Conservation (phyloP, 2,888 invertebrate genomes). For the Rambutsinella grinnellia region DNA sequence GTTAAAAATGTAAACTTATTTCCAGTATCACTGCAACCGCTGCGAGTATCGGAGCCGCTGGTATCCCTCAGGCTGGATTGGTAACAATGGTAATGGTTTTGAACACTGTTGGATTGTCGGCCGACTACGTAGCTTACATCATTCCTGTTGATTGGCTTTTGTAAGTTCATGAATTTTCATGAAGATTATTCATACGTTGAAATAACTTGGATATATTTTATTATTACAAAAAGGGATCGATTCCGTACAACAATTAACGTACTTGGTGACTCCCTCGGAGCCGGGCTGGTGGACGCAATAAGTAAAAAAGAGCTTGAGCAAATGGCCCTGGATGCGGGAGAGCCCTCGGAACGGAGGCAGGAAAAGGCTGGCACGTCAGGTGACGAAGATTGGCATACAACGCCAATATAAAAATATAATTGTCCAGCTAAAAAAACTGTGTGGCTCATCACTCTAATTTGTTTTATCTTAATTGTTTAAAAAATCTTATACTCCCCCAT, state of each 20-base stretch:
- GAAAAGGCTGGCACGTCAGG: slow-evolving; percentile 61
- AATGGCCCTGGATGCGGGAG: slow-evolving; percentile 66
- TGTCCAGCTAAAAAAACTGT: slow-evolving; percentile 2
- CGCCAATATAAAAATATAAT: slow-evolving; percentile 65
- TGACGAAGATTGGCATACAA: slow-evolving; percentile 66
- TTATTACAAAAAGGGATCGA: slow-evolving; percentile 62
- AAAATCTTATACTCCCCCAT: no score
- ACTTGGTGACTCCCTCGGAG: slow-evolving; percentile 94
- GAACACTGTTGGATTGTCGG: slow-evolving; percentile 90
- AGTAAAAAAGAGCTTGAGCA: slow-evolving; percentile 80
- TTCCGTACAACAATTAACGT: slow-evolving; percentile 81
- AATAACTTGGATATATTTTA: neutral
- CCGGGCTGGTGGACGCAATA: slow-evolving; percentile 89
- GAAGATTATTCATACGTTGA: neutral
- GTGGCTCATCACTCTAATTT: slow-evolving; percentile 34
- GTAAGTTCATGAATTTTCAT: slow-evolving; percentile 76
- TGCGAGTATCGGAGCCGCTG: slow-evolving; percentile 97
- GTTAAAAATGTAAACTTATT: slow-evolving; percentile 59
- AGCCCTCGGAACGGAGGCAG: slow-evolving; percentile 20
- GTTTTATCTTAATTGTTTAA: no score
- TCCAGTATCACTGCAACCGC: slow-evolving; percentile 94
- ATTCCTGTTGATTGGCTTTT: slow-evolving; percentile 93
- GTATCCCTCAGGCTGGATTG: slow-evolving; percentile 95
- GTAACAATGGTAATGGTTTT: slow-evolving; percentile 97
- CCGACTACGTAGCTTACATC: slow-evolving; percentile 90